phyloP scores from a whole-genome alignment of 2,888 invertebrate genomes.

The Orgyia antiqua region DNA sequence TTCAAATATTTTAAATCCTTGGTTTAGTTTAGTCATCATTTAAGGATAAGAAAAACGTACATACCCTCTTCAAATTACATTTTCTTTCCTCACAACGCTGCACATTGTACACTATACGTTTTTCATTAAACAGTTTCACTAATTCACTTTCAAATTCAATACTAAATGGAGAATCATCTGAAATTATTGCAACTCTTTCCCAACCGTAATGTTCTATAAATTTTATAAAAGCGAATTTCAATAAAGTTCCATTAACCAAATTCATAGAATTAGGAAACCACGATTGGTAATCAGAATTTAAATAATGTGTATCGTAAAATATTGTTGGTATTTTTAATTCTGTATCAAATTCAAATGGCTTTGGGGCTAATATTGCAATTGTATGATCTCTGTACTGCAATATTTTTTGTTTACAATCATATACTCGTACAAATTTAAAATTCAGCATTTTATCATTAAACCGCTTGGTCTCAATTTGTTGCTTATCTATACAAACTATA shows the following conservation, averaged over 20 bases:
- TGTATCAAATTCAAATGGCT: slow-evolving; percentile 6
- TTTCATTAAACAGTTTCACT: slow-evolving; percentile 16
- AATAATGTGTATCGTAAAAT: slow-evolving; percentile 21
- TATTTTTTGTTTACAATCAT: neutral
- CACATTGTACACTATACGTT: slow-evolving; percentile 17
- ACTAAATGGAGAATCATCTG: slow-evolving; percentile 33
- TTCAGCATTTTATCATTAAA: neutral
- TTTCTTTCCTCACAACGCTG: slow-evolving; percentile 12
- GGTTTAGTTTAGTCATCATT: too few relatives aligned
- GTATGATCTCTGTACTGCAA: slow-evolving; percentile 1
- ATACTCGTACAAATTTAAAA: slow-evolving; percentile 3
- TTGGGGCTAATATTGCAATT: slow-evolving; percentile 15
- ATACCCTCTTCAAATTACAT: slow-evolving; percentile 17
- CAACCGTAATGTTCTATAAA: slow-evolving; percentile 24
- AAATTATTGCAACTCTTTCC: slow-evolving; percentile 35
- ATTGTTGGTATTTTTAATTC: slow-evolving; percentile 9
- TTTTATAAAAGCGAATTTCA: slow-evolving; percentile 16
- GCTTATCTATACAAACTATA: slow-evolving; percentile 8
- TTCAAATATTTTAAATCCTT: too few relatives aligned
- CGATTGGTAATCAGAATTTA: neutral
- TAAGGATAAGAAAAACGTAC: too few relatives aligned
- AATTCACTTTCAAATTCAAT: slow-evolving; percentile 26
- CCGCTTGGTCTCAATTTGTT: neutral
- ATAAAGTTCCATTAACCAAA: slow-evolving; percentile 6
- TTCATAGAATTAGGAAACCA: slow-evolving; percentile 16